These are phyloP conservation scores for Lutjanus argentimaculatus DNA, from an alignment of 2,797 vertebrate species.

Conservation along the genomic window DNA sequence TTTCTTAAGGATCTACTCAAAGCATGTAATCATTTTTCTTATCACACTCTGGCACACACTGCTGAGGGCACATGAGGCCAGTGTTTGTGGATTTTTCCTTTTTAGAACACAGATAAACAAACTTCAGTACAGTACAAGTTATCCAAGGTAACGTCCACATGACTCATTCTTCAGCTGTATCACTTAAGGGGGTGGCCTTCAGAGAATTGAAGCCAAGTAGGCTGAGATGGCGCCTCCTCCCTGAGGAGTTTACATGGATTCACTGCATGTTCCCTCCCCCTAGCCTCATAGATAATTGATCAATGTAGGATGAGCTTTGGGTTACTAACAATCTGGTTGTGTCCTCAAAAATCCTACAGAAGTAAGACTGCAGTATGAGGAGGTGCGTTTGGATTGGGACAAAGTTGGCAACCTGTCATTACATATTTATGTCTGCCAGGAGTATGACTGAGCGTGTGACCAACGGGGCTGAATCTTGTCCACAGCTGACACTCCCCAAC, in stretches of 20 bases:
- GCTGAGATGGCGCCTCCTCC: conserved; percentile 9
- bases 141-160: conserved; percentile 38
- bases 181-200: background rate
- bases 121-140: conserved; percentile 6
- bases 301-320: background rate
- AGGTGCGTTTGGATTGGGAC: background rate
- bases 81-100: background rate
- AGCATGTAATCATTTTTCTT: background rate
- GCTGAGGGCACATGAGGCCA: background rate
- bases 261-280: background rate
- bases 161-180: conserved; percentile 16
- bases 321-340: background rate
- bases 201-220: background rate
- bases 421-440: background rate
- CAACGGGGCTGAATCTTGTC: no score
- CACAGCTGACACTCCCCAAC: no score
- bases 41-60: background rate
- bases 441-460: no score
- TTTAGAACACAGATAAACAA: background rate
- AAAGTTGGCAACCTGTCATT: background rate
- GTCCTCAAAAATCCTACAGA: background rate
- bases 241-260: conserved; percentile 20
- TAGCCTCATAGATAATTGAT: background rate
- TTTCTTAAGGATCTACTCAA: background rate
- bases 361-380: background rate